These are phyloP conservation scores for Cervus canadensis DNA, from an alignment of 2,113 vertebrate species.

Conservation along the genomic window DNA sequence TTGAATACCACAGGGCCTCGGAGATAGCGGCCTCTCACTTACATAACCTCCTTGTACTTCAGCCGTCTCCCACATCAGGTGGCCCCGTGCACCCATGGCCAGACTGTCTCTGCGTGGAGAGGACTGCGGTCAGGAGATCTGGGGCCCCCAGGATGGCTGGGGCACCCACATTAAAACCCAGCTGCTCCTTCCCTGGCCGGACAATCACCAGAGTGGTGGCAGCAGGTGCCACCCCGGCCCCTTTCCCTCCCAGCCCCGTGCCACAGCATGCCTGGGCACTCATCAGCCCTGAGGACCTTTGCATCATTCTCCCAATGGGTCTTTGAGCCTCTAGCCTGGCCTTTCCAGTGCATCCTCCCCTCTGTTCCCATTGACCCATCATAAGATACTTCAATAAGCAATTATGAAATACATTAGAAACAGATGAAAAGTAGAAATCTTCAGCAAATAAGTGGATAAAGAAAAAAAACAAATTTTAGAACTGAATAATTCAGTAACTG, in stretches of 20 bases:
- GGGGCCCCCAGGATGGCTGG: neutral
- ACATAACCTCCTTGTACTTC: rapidly evolving
- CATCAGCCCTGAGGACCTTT: rapidly evolving
- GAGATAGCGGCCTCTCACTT: rapidly evolving
- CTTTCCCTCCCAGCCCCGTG: neutral
- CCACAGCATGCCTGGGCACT: neutral
- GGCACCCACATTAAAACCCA: neutral
- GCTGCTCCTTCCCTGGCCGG: neutral
- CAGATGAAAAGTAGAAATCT: neutral
- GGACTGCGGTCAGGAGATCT: neutral
- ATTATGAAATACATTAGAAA: neutral
- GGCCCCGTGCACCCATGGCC: rapidly evolving
- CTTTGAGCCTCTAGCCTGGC: neutral
- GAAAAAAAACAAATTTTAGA: neutral
- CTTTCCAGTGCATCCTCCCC: neutral
- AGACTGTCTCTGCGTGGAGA: neutral
- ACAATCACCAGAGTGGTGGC: too few species aligned
- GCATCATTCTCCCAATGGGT: neutral
- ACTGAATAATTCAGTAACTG: neutral
- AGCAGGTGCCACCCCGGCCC: rapidly evolving
- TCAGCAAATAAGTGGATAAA: neutral
- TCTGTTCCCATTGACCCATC: neutral
- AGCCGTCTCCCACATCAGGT: neutral
- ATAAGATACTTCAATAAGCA: neutral
- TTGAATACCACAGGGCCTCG: neutral